phyloP scores from a whole-genome alignment of 2,797 vertebrate genomes.

The Fistularia commersonii region DNA sequence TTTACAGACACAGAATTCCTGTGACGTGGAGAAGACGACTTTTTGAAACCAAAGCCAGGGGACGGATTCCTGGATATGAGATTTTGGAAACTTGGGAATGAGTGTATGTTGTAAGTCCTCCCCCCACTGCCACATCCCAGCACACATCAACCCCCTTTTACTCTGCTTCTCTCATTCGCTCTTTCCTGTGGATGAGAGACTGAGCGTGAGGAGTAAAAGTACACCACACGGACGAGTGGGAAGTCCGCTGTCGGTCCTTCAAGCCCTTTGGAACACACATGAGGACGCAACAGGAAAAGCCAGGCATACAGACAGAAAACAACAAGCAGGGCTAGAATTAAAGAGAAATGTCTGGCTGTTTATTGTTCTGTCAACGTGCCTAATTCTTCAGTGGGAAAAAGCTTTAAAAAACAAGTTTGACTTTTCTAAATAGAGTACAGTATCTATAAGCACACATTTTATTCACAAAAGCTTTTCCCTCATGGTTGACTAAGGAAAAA shows the following conservation, averaged over 20 bases:
- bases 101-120: conserved; percentile 21
- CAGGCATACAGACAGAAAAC: conserved; percentile 15
- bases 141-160: neutral
- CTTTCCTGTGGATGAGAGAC: conserved; percentile 67
- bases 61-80: conserved; percentile 34
- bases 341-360: neutral
- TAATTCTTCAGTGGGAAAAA: no score
- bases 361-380: no score
- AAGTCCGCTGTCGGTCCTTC: conserved; percentile 18
- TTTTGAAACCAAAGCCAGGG: conserved; percentile 33
- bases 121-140: conserved; percentile 20
- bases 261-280: conserved; percentile 9
- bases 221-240: conserved; percentile 27
- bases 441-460: no score
- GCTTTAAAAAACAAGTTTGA: no score
- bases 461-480: no score
- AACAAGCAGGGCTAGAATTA: conserved; percentile 16
- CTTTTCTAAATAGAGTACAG: no score
- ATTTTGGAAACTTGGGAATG: conserved; percentile 44
- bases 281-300: conserved; percentile 18
- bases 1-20: conserved; percentile 8
- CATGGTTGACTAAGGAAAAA: no score
- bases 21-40: conserved; percentile 23
- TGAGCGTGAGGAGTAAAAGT: conserved; percentile 24
- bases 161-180: conserved; percentile 20